Conservation (phyloP, 1,140 invertebrate genomes). For the Lucilia cuprina region DNA sequence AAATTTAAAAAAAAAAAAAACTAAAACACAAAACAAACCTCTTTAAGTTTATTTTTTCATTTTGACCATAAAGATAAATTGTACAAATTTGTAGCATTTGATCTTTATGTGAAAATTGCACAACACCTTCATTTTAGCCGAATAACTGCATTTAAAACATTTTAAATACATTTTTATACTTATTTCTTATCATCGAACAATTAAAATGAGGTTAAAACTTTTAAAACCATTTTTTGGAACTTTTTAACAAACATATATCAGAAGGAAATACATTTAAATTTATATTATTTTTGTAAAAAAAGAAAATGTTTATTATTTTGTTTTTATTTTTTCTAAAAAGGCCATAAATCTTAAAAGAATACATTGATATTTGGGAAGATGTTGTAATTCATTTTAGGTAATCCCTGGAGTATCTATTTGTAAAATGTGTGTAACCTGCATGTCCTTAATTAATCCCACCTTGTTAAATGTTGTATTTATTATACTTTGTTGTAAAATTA, state of each 20-base stretch:
- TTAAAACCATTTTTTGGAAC: too few relatives aligned
- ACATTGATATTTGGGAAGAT: too few relatives aligned
- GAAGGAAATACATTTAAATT: too few relatives aligned
- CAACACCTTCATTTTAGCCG: not conserved
- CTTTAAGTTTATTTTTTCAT: not conserved
- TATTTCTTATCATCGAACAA: conserved; percentile 1
- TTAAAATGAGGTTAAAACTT: not conserved
- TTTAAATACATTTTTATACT: not conserved
- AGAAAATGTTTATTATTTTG: not conserved
- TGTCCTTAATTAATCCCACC: not conserved
- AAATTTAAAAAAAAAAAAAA: not conserved
- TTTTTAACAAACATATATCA: too few relatives aligned
- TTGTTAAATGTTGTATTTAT: conserved; percentile 1
- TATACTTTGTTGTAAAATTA: not conserved
- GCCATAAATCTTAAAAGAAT: not conserved
- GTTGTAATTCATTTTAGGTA: too few relatives aligned
- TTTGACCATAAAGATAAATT: conserved; percentile 20
- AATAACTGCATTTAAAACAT: not conserved
- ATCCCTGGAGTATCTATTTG: too few relatives aligned
- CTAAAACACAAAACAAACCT: not conserved
- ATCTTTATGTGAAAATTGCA: conserved; percentile 29
- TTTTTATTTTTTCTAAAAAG: not conserved
- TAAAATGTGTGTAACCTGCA: too few relatives aligned
- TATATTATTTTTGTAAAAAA: not conserved
- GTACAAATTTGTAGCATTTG: conserved; percentile 28